Percentiles rank a stretch among this genome's conserved stretches.
phyloP scores from a whole-genome alignment of 2,888 invertebrate species.

The Microchrysa polita region DNA sequence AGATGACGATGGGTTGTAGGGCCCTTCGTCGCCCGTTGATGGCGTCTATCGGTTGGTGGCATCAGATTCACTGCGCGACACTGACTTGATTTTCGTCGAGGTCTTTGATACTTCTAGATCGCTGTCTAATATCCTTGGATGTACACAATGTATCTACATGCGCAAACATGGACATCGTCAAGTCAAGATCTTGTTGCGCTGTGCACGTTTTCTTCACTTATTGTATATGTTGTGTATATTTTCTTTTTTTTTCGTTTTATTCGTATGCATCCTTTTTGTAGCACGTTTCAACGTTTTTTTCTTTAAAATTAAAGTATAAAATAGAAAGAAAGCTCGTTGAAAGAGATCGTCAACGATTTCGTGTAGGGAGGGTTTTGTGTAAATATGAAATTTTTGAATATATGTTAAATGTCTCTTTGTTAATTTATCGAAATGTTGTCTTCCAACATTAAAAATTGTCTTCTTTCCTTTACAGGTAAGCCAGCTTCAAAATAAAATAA shows the following conservation, averaged over 20 bases:
- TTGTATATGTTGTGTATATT: too few relatives aligned
- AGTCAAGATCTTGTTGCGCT: conserved; percentile 25
- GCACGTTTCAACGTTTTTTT: conserved; percentile 22
- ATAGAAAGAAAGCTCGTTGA: neutral
- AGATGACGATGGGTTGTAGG: too few relatives aligned
- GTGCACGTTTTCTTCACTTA: conserved; percentile 22
- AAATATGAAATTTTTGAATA: conserved; percentile 22
- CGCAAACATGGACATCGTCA: conserved; percentile 9
- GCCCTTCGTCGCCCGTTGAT: neutral
- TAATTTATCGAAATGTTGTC: too few relatives aligned
- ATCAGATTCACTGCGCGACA: neutral
- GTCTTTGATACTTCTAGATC: conserved; percentile 7
- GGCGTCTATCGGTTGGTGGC: conserved; percentile 23
- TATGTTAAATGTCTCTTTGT: too few relatives aligned
- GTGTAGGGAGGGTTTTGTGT: conserved; percentile 15
- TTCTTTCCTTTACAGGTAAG: too few relatives aligned
- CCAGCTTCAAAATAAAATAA: too few relatives aligned
- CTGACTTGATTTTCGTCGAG: neutral
- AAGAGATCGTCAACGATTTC: conserved; percentile 5
- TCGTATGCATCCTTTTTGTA: conserved; percentile 22
- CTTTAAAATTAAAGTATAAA: neutral
- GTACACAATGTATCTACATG: neutral
- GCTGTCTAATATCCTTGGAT: conserved; percentile 18
- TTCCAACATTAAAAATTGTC: too few relatives aligned
- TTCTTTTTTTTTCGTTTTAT: conserved; percentile 22